These are phyloP conservation scores for Eupithecia pulchellata DNA, from an alignment of 2,888 invertebrate genomes.

Conservation along the genomic window DNA sequence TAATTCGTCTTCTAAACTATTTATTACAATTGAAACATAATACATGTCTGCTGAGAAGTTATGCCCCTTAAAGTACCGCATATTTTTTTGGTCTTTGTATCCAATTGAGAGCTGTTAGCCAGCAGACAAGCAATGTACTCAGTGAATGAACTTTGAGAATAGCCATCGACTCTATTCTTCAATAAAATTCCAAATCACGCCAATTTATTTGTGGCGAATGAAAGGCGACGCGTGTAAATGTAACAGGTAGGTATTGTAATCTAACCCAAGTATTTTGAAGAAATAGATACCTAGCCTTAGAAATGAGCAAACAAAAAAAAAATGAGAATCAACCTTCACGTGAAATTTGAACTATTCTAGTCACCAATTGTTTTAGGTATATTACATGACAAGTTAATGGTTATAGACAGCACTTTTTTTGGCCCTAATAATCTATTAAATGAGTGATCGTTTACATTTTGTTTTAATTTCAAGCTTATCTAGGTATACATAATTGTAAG, in stretches of 20 bases:
- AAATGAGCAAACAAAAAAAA: background rate
- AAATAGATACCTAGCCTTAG: background rate
- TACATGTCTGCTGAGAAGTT: background rate
- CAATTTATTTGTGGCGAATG: background rate
- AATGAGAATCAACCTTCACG: background rate
- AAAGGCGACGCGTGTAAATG: background rate
- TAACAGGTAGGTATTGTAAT: background rate
- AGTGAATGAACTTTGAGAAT: background rate
- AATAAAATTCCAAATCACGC: background rate
- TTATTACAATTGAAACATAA: background rate
- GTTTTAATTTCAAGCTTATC: too few species aligned
- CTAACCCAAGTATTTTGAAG: background rate
- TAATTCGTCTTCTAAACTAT: too few species aligned
- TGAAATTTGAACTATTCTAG: too few species aligned
- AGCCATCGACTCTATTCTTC: background rate
- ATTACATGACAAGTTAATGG: too few species aligned
- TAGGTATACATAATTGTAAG: too few species aligned
- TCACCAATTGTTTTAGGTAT: too few species aligned
- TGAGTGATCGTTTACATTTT: too few species aligned
- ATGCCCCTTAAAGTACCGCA: conserved; percentile 7
- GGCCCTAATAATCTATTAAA: too few species aligned
- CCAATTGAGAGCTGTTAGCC: background rate
- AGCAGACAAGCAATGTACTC: background rate
- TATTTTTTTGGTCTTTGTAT: background rate
- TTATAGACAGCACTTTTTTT: too few species aligned